phyloP scores from a whole-genome alignment of 1,140 invertebrate genomes.

The Procambarus clarkii region DNA sequence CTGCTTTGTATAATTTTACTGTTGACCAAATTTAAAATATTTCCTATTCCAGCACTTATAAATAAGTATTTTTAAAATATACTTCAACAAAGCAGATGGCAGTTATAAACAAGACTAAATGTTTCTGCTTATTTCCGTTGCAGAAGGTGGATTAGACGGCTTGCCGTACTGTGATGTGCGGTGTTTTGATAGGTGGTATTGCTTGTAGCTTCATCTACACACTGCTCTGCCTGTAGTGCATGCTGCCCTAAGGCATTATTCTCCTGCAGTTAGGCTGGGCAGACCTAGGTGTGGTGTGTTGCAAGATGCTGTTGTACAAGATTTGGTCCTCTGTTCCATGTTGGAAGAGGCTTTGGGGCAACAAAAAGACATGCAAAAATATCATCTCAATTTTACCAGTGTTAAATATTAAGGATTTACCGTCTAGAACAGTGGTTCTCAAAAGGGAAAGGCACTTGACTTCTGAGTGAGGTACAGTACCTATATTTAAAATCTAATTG shows the following conservation, averaged over 20 bases:
- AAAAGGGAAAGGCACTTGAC: too few species aligned
- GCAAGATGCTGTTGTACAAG: not conserved
- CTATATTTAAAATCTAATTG: too few species aligned
- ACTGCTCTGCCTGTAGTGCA: slow-evolving; percentile 58
- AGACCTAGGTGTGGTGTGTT: not conserved
- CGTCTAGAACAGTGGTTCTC: too few species aligned
- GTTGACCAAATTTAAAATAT: not conserved
- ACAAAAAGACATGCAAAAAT: not conserved
- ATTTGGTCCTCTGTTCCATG: not conserved
- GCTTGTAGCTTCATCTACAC: slow-evolving; percentile 56
- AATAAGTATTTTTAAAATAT: not conserved
- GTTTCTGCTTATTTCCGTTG: slow-evolving; percentile 58
- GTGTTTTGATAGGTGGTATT: slow-evolving; percentile 68
- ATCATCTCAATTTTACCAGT: not conserved
- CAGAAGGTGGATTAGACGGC: slow-evolving; percentile 67
- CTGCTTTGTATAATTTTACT: not conserved
- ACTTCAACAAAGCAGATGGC: not conserved
- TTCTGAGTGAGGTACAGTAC: too few species aligned
- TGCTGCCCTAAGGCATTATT: slow-evolving; percentile 39
- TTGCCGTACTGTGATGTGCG: slow-evolving; percentile 68
- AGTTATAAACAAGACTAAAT: slow-evolving; percentile 30
- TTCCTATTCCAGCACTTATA: slow-evolving; percentile 5
- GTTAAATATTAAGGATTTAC: not conserved
- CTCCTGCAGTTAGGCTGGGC: slow-evolving; percentile 16
- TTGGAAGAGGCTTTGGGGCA: not conserved